These are phyloP conservation scores for Tarsius wallacei DNA, from an alignment of 2,797 vertebrate species.

Conservation along the genomic window DNA sequence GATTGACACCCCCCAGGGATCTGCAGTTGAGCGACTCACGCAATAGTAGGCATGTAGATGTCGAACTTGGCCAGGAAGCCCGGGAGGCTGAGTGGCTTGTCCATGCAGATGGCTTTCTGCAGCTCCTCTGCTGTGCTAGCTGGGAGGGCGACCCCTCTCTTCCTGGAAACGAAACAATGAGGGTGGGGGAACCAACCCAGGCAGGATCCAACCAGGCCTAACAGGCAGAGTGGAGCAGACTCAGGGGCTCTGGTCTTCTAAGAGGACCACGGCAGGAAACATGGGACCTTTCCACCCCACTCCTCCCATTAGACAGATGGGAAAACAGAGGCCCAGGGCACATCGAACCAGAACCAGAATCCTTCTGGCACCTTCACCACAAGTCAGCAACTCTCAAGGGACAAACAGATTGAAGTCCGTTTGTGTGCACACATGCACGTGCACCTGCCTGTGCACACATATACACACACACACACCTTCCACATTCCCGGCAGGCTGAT, in stretches of 20 bases:
- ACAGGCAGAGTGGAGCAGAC: not conserved
- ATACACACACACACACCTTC: rapidly evolving
- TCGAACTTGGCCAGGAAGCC: conserved; percentile 94
- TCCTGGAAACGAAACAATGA: conserved; percentile 88
- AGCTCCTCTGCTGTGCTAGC: conserved; percentile 89
- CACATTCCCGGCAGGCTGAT: not conserved
- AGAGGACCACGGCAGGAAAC: not conserved
- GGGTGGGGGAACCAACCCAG: not conserved
- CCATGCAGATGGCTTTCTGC: conserved; percentile 87
- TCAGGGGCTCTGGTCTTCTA: not conserved
- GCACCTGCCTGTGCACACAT: rapidly evolving
- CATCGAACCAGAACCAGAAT: not conserved
- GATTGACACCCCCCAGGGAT: rapidly evolving
- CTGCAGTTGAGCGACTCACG: conserved; percentile 92
- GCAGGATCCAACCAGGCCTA: not conserved
- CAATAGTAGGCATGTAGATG: conserved; percentile 96
- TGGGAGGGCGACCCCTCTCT: conserved; percentile 92
- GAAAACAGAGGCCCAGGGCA: not conserved
- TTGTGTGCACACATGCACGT: no score
- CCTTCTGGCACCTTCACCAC: not conserved
- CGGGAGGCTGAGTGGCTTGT: conserved; percentile 91
- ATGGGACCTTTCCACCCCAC: not conserved
- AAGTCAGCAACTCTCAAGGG: not conserved
- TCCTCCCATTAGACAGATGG: not conserved
- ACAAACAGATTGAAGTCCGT: not conserved